Percentiles rank a stretch among this genome's conserved stretches.
phyloP scores from a whole-genome alignment of 2,888 invertebrate genomes.

The Nomada ruficornis region DNA sequence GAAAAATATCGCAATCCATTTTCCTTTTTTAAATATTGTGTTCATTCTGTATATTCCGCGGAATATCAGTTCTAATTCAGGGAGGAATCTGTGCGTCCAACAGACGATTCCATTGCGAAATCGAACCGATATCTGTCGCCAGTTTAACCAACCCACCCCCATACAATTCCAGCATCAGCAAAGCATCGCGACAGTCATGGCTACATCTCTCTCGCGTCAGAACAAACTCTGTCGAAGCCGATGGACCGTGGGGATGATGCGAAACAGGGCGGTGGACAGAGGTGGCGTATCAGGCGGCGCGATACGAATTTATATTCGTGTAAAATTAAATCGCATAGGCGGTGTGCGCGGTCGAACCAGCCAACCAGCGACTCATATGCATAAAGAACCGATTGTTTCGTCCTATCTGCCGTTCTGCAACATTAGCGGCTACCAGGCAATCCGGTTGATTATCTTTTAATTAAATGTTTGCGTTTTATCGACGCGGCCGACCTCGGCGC shows the following conservation, averaged over 20 bases:
- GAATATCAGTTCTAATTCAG: too few species aligned
- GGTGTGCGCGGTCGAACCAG: conserved; percentile 34
- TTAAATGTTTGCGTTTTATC: conserved; percentile 83
- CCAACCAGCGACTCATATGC: conserved; percentile 76
- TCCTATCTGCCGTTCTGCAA: conserved; percentile 76
- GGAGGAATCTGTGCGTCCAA: too few species aligned
- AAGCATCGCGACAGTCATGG: conserved; percentile 9
- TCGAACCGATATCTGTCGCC: conserved; percentile 58
- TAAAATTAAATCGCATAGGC: conserved; percentile 79
- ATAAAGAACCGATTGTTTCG: conserved; percentile 80
- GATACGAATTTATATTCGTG: conserved; percentile 81
- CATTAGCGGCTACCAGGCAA: conserved; percentile 77
- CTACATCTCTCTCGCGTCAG: conserved; percentile 13
- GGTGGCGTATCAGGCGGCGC: conserved; percentile 64
- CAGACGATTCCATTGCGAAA: conserved; percentile 47
- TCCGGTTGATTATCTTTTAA: conserved; percentile 83
- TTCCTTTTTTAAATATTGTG: background rate
- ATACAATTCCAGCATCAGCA: background rate
- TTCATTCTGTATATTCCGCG: too few species aligned
- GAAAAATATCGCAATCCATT: too few species aligned
- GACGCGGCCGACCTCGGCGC: conserved; percentile 64
- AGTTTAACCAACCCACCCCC: conserved; percentile 7
- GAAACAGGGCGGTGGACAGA: conserved; percentile 18
- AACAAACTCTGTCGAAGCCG: conserved; percentile 32
- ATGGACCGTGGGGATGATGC: conserved; percentile 16